Percentiles rank a stretch among this genome's conserved stretches.
phyloP scores from a whole-genome alignment of 2,113 vertebrate species.

The Thalassarche chlororhynchos region DNA sequence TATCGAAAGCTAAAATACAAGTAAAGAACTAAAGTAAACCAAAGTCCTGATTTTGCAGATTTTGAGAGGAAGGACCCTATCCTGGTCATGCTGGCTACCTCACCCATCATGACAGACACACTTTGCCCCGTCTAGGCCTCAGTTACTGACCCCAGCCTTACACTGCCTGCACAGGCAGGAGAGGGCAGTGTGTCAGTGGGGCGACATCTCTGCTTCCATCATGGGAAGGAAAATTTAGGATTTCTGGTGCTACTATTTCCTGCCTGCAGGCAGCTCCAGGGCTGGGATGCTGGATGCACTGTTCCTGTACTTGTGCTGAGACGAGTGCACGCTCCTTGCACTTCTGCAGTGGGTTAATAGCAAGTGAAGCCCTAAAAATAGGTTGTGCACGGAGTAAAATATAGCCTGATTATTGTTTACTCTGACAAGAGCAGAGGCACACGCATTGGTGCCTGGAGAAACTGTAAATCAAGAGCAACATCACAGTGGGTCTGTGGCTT shows the following conservation, averaged over 20 bases:
- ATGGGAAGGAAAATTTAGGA: neutral
- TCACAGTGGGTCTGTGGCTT: neutral
- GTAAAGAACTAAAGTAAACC: neutral
- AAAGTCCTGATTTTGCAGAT: neutral
- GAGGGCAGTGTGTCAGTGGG: neutral
- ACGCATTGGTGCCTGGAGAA: neutral
- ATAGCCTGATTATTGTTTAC: neutral
- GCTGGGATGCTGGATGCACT: neutral
- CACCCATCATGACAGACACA: fast-evolving
- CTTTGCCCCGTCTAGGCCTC: neutral
- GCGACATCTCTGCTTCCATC: neutral
- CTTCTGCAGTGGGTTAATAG: neutral
- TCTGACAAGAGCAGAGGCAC: neutral
- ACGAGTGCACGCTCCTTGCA: neutral
- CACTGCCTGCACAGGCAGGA: neutral
- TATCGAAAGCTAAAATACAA: neutral
- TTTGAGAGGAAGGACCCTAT: neutral
- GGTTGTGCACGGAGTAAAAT: neutral
- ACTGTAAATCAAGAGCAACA: neutral
- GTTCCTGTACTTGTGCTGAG: neutral
- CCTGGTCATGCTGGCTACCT: neutral
- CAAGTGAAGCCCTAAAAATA: neutral
- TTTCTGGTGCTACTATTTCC: neutral
- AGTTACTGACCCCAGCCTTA: neutral
- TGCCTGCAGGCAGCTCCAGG: neutral